These are phyloP conservation scores for Vidua macroura DNA, from an alignment of 2,113 vertebrate genomes.

Conservation along the genomic window DNA sequence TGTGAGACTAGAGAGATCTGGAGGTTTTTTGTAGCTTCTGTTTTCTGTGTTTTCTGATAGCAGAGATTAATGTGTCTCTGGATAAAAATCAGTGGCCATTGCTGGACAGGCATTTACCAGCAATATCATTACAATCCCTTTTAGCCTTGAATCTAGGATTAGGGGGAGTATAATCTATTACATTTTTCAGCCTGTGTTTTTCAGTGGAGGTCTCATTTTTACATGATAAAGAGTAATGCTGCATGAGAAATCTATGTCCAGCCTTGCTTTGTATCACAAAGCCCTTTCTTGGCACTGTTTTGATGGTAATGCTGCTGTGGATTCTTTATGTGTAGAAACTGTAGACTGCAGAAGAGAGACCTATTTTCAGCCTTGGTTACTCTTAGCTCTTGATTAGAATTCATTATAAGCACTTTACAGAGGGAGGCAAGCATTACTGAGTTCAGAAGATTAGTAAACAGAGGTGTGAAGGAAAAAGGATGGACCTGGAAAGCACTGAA, in stretches of 20 bases:
- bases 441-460: neutral
- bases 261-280: neutral
- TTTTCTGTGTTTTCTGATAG: neutral
- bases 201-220: neutral
- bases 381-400: neutral
- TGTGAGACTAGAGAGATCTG: neutral
- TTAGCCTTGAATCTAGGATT: neutral
- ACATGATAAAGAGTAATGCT: neutral
- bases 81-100: neutral
- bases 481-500: neutral
- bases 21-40: neutral
- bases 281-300: neutral
- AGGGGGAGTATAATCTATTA: neutral
- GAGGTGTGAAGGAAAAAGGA: rapidly evolving
- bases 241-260: neutral
- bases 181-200: neutral
- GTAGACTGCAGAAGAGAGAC: neutral
- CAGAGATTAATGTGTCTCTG: neutral
- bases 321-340: neutral
- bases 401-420: neutral
- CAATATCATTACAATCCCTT: neutral
- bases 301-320: neutral
- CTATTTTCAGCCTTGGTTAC: neutral
- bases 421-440: neutral
- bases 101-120: neutral